Base-by-base conservation (phyloP, 2,113 vertebrate species). In the Silurus meridionalis region DNA sequence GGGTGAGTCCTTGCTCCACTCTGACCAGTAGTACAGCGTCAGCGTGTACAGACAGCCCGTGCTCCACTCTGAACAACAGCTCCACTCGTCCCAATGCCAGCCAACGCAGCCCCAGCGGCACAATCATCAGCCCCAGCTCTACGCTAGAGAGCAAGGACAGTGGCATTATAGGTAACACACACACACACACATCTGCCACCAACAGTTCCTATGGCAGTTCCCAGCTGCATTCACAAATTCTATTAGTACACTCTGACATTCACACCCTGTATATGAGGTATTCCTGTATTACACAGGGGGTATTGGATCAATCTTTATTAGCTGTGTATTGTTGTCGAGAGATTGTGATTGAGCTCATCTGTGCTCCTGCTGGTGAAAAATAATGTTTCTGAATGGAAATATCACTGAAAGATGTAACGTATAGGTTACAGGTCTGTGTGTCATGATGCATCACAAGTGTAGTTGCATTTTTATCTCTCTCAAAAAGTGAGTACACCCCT, bases 81-180 rank as follows among this genome's bases (percentile, higher is more conserved):
- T 86, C 93, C 81, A 94, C 95, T 91, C 96, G 94, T 64, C 93
- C 96, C 4, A 95, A 94, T 0, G 92, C 95, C 89, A 93, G 84
- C 94, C 95, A 90, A 93, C 92, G 93, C 83, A 99, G 98, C 91
- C 97, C 97, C 92, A 97, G 96, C 57, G 97, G 97, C 85, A 98
- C 97, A 92, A 95, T 99, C 91, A 98, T 97, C 94, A 99, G 96
- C 92, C 97, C 97, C 82, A 99, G 97, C 94, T 99, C 98, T 93
- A 99, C 98, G 2, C 95, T 99, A 90, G 98, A 99, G 94, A 99
- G 98, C 96, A 99, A 98, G 93, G 98, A 99, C 96, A 99, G 98
- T 82, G 98, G 98, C 8, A 99, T 99, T 90, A 99, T 99, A 93
- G 98, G 98, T 99, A 94, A 96, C 95, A 61, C 55, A 58, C 25